A percentile compares a stretch with the other conserved stretches of the same genome.
Evolutionary conservation across 92 coral and sea anemone species (phyloP).

Genomic region (Desmophyllum pertusum): DNA sequence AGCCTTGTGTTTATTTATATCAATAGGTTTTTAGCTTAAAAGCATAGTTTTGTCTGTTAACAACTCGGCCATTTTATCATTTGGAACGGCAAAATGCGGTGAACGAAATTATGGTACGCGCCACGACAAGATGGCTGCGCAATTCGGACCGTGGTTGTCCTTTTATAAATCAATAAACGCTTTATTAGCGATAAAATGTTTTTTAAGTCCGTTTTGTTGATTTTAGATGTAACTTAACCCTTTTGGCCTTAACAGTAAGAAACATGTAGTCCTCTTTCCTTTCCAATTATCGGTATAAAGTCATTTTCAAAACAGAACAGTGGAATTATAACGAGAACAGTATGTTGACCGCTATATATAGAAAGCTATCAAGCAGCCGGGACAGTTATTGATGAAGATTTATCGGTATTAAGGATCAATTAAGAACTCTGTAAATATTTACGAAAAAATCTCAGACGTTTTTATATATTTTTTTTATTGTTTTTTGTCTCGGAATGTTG

Average conservation of each 20-base stretch:
- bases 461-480: too few relatives aligned
- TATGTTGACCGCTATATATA: too few relatives aligned
- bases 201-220: neutral
- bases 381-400: too few relatives aligned
- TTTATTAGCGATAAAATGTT: neutral
- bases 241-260: neutral
- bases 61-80: too few relatives aligned
- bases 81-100: too few relatives aligned
- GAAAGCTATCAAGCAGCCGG: too few relatives aligned
- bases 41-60: neutral
- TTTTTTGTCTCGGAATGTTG: too few relatives aligned
- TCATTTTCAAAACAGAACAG: too few relatives aligned
- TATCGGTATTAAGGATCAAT: neutral
- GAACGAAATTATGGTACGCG: too few relatives aligned
- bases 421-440: neutral
- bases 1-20: neutral
- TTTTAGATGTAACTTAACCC: neutral
- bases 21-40: neutral
- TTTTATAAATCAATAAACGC: neutral
- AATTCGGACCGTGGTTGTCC: neutral
- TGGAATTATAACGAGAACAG: too few relatives aligned
- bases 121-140: neutral
- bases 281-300: too few relatives aligned
- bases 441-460: neutral
- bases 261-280: neutral